Percentiles rank a stretch among this genome's conserved stretches.
Conservation (phyloP, 2,888 invertebrate genomes). For the Boloria selene region DNA sequence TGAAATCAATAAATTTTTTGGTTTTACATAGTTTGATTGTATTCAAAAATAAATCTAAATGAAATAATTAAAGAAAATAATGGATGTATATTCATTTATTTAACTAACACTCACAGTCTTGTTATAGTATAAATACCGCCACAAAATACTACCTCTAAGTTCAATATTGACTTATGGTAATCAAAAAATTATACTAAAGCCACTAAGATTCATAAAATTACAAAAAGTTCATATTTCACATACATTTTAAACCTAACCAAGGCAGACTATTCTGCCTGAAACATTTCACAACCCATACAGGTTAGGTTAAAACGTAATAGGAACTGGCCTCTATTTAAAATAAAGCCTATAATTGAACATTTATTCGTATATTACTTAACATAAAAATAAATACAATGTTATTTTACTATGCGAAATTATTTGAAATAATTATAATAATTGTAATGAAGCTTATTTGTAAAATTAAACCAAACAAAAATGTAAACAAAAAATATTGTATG, state of each 20-base stretch:
- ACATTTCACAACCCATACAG: conserved; percentile 19
- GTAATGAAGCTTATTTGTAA: too few relatives aligned
- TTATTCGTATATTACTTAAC: not conserved
- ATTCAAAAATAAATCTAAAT: too few relatives aligned
- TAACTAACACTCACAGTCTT: not conserved
- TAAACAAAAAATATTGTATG: too few relatives aligned
- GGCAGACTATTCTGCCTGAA: not conserved
- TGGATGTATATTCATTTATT: not conserved
- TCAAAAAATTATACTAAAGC: not conserved
- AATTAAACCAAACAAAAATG: too few relatives aligned
- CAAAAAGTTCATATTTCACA: not conserved
- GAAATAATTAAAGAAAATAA: too few relatives aligned
- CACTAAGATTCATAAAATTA: conserved; percentile 3
- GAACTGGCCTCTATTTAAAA: not conserved
- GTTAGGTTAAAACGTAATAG: conserved; percentile 15
- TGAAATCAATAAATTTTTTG: not conserved
- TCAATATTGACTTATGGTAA: not conserved
- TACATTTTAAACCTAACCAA: conserved; percentile 4
- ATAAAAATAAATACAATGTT: not conserved
- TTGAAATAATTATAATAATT: too few relatives aligned
- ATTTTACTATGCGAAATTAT: too few relatives aligned
- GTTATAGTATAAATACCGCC: not conserved
- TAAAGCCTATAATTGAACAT: conserved; percentile 2
- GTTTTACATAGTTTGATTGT: not conserved
- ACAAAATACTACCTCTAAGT: not conserved